Base-by-base conservation (phyloP, 2,113 vertebrate genomes). In the Melanotaenia duboulayi region DNA sequence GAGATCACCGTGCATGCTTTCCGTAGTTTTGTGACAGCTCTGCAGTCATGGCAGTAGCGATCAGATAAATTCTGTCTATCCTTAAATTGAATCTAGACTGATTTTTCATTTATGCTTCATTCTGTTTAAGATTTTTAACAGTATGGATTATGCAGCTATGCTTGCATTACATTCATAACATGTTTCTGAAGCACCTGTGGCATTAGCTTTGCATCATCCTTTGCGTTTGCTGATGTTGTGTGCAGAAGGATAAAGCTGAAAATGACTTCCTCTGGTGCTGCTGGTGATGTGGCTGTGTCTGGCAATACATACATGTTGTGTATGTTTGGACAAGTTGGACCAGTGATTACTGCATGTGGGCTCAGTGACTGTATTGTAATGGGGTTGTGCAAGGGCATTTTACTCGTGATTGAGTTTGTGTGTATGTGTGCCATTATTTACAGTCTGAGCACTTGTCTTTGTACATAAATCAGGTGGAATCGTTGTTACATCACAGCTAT, bases 381-480 rank as follows among this genome's bases (percentile, higher is more conserved):
- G 11, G 22, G 22, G 42, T 60, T 6, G 46, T 61, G 54, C 49
- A 78, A 60, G 49, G 48, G 11, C 37, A 56, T 64, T 42, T 39
- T 64, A 48, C 66, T 78, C 59, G 25, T 80, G 80, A 66, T 78
- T 68, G 65, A 62, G 39, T 6, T 56, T 74, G 50, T 51, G 65
- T 13, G 24, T 49, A 25, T 65, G 71, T 51, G 66, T 55, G 54
- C 32, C 55, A 65, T 87, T 90, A 66, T 84, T 80, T 90, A 74
- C 73, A 80, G 70, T 71, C 56, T 75, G 65, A 84, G 67, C 67
- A 35, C 85, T 87, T 88, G 90, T 89, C 85, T 25, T 40, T 80
- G 66, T 88, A 19, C 68, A 89, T 91, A 87, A 90, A 91, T 92
- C 82, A 87, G 58, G 72, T 66, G 48, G 16, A 49, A 24, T 14